Base-by-base conservation (phyloP, 2,888 invertebrate genomes). In the Callimorpha dominula region DNA sequence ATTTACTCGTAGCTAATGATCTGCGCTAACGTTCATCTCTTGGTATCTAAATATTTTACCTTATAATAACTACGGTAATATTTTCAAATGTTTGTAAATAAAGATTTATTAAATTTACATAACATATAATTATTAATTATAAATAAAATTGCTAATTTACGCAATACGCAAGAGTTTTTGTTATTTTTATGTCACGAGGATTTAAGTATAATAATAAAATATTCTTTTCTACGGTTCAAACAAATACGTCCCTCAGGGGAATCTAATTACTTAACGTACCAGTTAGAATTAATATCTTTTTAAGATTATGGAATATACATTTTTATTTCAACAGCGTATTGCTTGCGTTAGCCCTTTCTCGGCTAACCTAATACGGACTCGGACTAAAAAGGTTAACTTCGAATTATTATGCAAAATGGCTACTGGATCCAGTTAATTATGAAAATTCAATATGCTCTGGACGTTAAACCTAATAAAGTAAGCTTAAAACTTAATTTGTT, bases 341-440 rank as follows among this genome's bases (percentile, higher is more conserved):
- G 50, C 40, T 40, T 66, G 20, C 20, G 3, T 40, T 40, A 50
- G 15, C 31, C 66, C 31, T 65, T 31, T 52, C 43, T 40, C 66
- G n/a, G 40, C 40, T 20, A 50, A 50, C 66, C 66, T 50, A 52
- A 66, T 8, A 17, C 14, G 31, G 1, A 60, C 60, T 60, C 49
- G 15, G 12, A 68, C 43, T 20, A 68, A 68, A 49, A 49, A 31
- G 68, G 62, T 68, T 49, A 68, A 62, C 49, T 68, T 68, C 60
- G 15, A 49, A 68, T 62, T 62, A 70, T 71, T 74, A 79, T 74
- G 77, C 77, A 62, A 42, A 74, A 72, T 64, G 54, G 65, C 69
- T 42, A 72, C 74, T 68, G 72, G 77, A 72, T 68, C 68, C 60
- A 62, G 79, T 72, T 79, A 80, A 80, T 79, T 77, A 79, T 80